phyloP scores from a whole-genome alignment of 2,113 vertebrate species.

The Tupaia tana region DNA sequence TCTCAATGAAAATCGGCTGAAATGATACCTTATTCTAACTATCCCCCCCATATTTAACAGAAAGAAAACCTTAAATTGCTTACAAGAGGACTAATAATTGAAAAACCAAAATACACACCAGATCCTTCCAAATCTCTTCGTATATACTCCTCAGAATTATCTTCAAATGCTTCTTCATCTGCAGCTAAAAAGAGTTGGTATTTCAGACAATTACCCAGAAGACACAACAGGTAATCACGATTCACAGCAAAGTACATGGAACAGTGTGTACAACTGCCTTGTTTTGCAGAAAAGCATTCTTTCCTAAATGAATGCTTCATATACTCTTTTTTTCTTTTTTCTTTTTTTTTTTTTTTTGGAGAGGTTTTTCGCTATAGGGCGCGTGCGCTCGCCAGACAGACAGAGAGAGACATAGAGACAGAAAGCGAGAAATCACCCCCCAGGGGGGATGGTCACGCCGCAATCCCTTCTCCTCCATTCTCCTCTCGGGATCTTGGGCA shows the following conservation, averaged over 20 bases:
- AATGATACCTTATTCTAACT: neutral
- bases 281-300: neutral
- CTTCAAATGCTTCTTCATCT: constrained; percentile 99
- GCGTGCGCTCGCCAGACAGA: too few relatives aligned
- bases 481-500: too few relatives aligned
- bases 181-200: constrained; percentile 89
- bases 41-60: neutral
- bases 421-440: too few relatives aligned
- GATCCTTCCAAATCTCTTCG: constrained; percentile 98
- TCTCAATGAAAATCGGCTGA: neutral
- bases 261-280: neutral
- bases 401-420: too few relatives aligned
- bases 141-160: constrained; percentile 99
- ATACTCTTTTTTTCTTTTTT: too few relatives aligned
- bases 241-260: neutral
- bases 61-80: neutral
- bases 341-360: too few relatives aligned
- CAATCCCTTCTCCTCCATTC: too few relatives aligned
- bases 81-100: neutral
- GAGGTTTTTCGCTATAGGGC: too few relatives aligned
- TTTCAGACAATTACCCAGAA: neutral
- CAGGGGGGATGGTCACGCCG: too few relatives aligned
- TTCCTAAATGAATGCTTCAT: neutral
- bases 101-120: constrained; percentile 84
- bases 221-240: neutral